Evolutionary conservation across 2,113 vertebrate genomes (phyloP), one percentile per base, ranked within the genome.

Genomic region (Sinocyclocheilus maitianheensis): DNA sequence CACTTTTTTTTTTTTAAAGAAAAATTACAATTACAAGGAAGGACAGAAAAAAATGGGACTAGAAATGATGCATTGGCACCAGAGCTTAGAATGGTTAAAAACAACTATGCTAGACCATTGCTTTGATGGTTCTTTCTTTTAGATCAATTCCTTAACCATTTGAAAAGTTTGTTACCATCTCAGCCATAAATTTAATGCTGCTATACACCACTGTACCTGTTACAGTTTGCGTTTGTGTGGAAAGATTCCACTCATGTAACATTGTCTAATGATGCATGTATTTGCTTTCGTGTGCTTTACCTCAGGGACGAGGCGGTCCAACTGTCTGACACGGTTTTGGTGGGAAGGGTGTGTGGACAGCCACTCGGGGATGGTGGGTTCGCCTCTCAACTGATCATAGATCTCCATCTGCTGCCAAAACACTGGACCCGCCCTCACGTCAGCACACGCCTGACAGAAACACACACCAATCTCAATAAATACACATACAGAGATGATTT

Each of bases 371-470:
- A 96, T 0, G 79, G 79, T 93, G 24, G 91, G 92, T 34, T 95
- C 92, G 16, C 94, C 96, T 0, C 77, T 89, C 34, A 97, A 87
- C 74, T 63, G 88, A 26, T 97, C 95, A 77, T 84, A 86, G 71
- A 98, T 69, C 75, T 98, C 96, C 96, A 99, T 96, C 90, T 97
- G 96, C 89, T 97, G 96, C 98, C 98, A 99, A 91, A 99, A 98
- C 2, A 99, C 96, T 0, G 96, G 95, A 80, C 96, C 97, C 20
- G 97, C 96, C 91, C 98, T 92, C 85, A 99, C 96, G 30, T 99
- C 98, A 79, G 96, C 95, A 92, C 98, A 99, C 0, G 97, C 97
- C 98, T 99, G 46, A 48, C 34, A 67, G 24, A 51, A 18, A 16
- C 13, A 37, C 22, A 86, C 60, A 76, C 14, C 81, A n/a, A 75